Evolutionary conservation across 2,797 vertebrate genomes (phyloP), one percentile per base, ranked within the genome.

Genomic region (Bryconaethiops microstoma): DNA sequence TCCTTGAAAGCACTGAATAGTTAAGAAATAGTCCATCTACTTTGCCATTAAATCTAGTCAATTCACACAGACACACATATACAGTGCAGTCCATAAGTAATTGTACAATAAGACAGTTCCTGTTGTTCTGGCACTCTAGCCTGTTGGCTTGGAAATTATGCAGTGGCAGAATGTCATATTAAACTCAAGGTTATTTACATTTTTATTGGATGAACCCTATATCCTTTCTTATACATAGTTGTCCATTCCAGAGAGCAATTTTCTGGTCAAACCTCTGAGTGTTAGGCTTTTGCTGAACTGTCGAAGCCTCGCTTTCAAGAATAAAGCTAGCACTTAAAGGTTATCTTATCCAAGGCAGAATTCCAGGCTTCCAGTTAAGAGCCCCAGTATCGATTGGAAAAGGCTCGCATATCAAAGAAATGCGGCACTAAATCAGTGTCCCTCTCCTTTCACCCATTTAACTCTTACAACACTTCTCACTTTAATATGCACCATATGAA

Each of bases 351-450:
- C 79, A 78, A 74, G 52, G 70, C 70, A 52, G 68, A 78, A 74
- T 50, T 83, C 42, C 57, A 68, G 29, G 50, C 50, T 62, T 74
- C 76, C 74, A 63, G 78, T 76, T 62, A 77, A 70, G 77, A 82
- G 84, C 85, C 82, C 78, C 74, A 52, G 29, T 84, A 83, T 79
- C 77, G 84, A 90, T 78, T 89, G 74, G 48, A 78, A 35, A 39
- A 80, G 48, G 90, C 90, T 89, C 83, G 67, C 87, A 89, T 91
- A 91, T 92, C 89, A 89, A 90, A 91, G 89, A 60, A 52, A 80
- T 60, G 54, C 59, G 16, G 55, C 52, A 82, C 82, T 86, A 81
- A 60, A 76, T 81, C 82, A 48, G n/a, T 19, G 48, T 74, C 68
- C 29, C 59, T 78, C 21, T 45, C 5, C 57, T 29, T 69, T 85